Evolutionary conservation across 2,797 vertebrate species (phyloP), one percentile per base, ranked within the genome.

Genomic region (Taenioides sp.): DNA sequence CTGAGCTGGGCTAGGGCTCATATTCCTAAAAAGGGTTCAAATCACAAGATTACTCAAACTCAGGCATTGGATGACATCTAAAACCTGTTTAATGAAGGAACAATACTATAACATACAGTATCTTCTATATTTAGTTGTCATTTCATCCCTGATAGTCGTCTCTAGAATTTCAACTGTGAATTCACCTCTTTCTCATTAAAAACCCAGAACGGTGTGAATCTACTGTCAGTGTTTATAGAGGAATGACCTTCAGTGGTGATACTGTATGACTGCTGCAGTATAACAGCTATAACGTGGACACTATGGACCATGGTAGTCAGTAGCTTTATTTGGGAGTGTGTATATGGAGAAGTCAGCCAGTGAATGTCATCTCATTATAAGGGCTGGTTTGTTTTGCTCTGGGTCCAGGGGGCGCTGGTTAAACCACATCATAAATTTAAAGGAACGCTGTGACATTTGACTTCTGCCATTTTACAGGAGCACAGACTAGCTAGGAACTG

Each of bases 311-410:
- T n/a, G 7, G 43, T n/a, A 7, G 61, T n/a, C 18, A 5, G n/a
- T 23, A 22, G 20, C 5, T 64, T 28, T 66, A 31, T n/a, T 22
- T 67, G 34, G 11, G 43, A 47, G 5, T 27, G 0, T 34, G 14
- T 63, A 1, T 71, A 20, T 59, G 22, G 49, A 2, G 22, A 11
- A 31, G 58, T 72, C 65, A 31, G 34, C 22, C 59, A 69, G 65
- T 66, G 57, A 77, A 73, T 71, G 74, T 59, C 74, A 74, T 64
- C 66, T 79, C 67, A 75, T 80, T 75, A 63, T 23, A 23, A 17
- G 7, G 9, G 17, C 60, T 50, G 69, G 5, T 4, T 12, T 43
- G 18, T 54, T 61, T 74, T 65, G 58, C n/a, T 54, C 60, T 54
- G 2, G 65, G 25, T 65, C 16, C 43, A 12, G 67, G 6, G 25